A percentile compares a stretch with the other conserved stretches of the same genome.
These are phyloP conservation scores for Tetranychus truncatus DNA, from an alignment of 2,888 invertebrate species.

Conservation along the genomic window DNA sequence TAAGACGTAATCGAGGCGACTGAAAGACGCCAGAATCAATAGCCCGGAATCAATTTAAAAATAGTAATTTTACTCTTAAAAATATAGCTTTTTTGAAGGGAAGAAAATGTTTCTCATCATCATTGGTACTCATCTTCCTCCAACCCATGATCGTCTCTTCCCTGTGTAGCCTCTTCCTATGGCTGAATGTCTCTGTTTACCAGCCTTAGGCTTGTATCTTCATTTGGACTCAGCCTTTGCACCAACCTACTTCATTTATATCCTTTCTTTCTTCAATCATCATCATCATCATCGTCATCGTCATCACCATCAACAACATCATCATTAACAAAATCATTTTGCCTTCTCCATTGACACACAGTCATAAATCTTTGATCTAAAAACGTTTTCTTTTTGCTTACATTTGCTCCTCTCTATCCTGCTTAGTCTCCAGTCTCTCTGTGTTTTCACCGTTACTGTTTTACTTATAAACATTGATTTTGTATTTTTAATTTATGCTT, in stretches of 20 bases:
- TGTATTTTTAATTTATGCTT: too few species aligned
- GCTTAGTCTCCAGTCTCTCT: background rate
- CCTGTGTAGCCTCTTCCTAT: background rate
- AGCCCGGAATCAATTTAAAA: background rate
- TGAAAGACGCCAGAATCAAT: background rate
- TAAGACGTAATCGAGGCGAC: background rate
- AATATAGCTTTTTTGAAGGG: background rate
- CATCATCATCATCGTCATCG: background rate
- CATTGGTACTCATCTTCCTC: background rate
- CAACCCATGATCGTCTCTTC: background rate
- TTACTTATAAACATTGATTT: background rate
- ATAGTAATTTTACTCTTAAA: background rate
- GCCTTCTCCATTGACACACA: background rate
- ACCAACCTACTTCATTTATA: background rate
- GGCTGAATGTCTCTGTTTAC: background rate
- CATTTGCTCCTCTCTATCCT: background rate
- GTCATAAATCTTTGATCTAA: background rate
- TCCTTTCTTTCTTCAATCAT: slow-evolving; percentile 1
- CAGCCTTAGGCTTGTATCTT: background rate
- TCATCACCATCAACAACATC: background rate
- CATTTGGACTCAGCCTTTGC: background rate
- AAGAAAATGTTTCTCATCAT: slow-evolving; percentile 1
- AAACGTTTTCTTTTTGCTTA: background rate
- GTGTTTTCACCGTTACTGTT: background rate
- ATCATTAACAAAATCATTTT: background rate